These are phyloP conservation scores for Panthera leo DNA, from an alignment of 2,113 vertebrate species.

Conservation along the genomic window DNA sequence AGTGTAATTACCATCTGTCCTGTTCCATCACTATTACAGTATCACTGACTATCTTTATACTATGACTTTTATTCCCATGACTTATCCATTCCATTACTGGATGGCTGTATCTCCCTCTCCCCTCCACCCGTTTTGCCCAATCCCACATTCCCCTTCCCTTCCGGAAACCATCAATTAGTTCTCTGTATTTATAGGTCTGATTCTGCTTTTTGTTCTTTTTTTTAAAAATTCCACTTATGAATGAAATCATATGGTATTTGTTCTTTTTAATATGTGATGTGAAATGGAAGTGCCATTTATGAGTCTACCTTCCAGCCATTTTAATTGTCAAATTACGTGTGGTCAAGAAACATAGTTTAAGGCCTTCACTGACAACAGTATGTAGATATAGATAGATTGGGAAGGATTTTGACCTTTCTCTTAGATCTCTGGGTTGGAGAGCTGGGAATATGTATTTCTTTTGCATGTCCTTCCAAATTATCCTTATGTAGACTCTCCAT, in stretches of 20 bases:
- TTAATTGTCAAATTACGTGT: not conserved
- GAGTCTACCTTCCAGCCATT: not conserved
- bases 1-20: not conserved
- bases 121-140: not conserved
- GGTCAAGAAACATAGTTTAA: not conserved
- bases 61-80: not conserved
- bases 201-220: not conserved
- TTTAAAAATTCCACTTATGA: not conserved
- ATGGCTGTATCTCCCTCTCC: not conserved
- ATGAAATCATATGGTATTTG: not conserved
- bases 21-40: not conserved
- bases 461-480: not conserved
- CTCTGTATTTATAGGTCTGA: not conserved
- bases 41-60: not conserved
- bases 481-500: not conserved
- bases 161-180: not conserved
- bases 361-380: not conserved
- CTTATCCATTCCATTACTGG: not conserved
- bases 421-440: not conserved
- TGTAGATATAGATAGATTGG: not conserved
- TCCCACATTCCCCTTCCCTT: not conserved
- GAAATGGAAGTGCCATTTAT: not conserved
- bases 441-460: not conserved
- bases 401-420: not conserved
- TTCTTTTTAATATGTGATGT: not conserved